These are phyloP conservation scores for Crambe crambe DNA, from an alignment of 37 sponge, comb jelly and placozoan species.

Conservation along the genomic window DNA sequence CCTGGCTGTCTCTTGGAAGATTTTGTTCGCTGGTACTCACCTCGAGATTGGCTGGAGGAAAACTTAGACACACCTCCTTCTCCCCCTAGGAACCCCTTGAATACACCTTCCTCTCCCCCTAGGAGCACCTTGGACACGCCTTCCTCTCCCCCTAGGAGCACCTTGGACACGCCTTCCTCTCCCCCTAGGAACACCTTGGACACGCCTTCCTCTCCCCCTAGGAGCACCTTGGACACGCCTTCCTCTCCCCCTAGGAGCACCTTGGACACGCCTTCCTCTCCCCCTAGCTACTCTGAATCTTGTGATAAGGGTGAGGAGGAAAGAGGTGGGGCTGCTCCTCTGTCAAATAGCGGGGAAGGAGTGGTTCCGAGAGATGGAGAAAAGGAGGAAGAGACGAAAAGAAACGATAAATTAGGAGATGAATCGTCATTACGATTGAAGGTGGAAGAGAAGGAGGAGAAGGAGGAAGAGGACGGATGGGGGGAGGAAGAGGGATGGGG, in stretches of 20 bases:
- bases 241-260: background rate
- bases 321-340: background rate
- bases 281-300: background rate
- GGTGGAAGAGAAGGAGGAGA: background rate
- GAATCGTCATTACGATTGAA: background rate
- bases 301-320: background rate
- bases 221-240: background rate
- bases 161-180: too few species aligned
- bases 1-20: slow-evolving; percentile 94
- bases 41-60: slow-evolving; percentile 86
- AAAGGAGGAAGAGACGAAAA: too few species aligned
- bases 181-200: too few species aligned
- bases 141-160: too few species aligned
- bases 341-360: background rate
- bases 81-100: background rate
- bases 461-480: background rate
- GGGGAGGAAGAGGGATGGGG: slow-evolving; percentile 1
- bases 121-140: too few species aligned
- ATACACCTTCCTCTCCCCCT: too few species aligned
- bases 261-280: background rate
- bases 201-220: too few species aligned
- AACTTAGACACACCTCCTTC: background rate
- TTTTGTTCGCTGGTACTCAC: slow-evolving; percentile 99
- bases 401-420: background rate
- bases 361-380: background rate